Evolutionary conservation across 2,113 vertebrate species (phyloP).

Genomic region (Callithrix jacchus): DNA sequence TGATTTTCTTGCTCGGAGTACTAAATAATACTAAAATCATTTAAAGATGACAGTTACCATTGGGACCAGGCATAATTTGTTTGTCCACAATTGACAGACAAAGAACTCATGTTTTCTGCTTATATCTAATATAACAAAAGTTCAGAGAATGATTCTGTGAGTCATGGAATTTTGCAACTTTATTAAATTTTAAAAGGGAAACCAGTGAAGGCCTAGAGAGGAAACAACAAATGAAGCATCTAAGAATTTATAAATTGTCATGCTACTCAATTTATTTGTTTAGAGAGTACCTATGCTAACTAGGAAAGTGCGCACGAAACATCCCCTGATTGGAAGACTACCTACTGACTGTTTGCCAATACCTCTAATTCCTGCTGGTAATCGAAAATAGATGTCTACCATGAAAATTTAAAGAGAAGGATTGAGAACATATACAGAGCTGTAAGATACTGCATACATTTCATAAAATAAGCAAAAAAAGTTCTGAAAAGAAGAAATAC

Average conservation of each 20-base stretch:
- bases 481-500: conserved; percentile 71
- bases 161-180: conserved; percentile 26
- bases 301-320: conserved; percentile 66
- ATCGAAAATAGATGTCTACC: conserved; percentile 74
- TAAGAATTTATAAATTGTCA: conserved; percentile 70
- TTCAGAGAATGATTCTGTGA: not conserved
- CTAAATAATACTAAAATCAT: not conserved
- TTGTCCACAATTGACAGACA: conserved; percentile 32
- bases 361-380: conserved; percentile 71
- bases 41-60: conserved; percentile 40
- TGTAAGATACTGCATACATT: conserved; percentile 80
- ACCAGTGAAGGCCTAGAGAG: conserved; percentile 54
- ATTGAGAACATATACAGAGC: conserved; percentile 80
- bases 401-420: conserved; percentile 78
- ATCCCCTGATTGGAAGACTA: conserved; percentile 57
- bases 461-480: conserved; percentile 61
- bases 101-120: not conserved
- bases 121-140: conserved; percentile 63
- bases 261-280: conserved; percentile 52
- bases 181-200: conserved; percentile 64
- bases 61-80: not conserved
- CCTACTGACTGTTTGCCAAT: conserved; percentile 77
- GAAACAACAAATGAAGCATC: conserved; percentile 60
- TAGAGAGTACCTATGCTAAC: conserved; percentile 55
- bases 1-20: conserved; percentile 44